Conservation (phyloP, 2,113 vertebrate species). For the Ceyx margarethae region DNA sequence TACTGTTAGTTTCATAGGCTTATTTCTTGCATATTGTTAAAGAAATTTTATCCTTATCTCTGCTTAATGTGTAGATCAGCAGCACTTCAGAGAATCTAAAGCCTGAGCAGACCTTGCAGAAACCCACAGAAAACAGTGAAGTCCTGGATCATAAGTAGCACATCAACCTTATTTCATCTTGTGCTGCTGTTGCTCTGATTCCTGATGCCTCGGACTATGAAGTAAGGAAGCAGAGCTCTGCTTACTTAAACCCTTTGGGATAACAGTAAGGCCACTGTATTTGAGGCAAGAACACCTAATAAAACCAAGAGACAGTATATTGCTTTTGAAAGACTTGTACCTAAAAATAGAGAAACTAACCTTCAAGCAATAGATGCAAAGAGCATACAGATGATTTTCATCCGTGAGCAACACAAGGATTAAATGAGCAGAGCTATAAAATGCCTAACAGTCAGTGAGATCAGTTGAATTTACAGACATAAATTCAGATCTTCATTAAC, state of each 20-base stretch:
- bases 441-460: neutral
- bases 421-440: constrained; percentile 2
- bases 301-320: constrained; percentile 10
- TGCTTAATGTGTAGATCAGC: neutral
- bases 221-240: neutral
- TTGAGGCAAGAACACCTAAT: constrained; percentile 22
- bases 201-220: neutral
- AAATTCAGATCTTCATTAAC: neutral
- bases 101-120: neutral
- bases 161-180: neutral
- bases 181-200: neutral
- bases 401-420: neutral
- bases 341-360: constrained; percentile 6
- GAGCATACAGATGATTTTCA: constrained; percentile 15
- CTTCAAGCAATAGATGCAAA: neutral
- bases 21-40: neutral
- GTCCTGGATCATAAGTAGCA: neutral
- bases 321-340: neutral
- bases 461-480: neutral
- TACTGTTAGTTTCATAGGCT: neutral
- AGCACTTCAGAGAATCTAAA: neutral
- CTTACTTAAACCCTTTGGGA: constrained; percentile 12
- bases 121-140: neutral
- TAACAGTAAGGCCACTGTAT: constrained; percentile 3
- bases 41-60: neutral